Percentiles rank a stretch among this genome's conserved stretches.
These are phyloP conservation scores for Poeciliopsis occidentalis DNA, from an alignment of 2,113 vertebrate genomes.

Conservation along the genomic window DNA sequence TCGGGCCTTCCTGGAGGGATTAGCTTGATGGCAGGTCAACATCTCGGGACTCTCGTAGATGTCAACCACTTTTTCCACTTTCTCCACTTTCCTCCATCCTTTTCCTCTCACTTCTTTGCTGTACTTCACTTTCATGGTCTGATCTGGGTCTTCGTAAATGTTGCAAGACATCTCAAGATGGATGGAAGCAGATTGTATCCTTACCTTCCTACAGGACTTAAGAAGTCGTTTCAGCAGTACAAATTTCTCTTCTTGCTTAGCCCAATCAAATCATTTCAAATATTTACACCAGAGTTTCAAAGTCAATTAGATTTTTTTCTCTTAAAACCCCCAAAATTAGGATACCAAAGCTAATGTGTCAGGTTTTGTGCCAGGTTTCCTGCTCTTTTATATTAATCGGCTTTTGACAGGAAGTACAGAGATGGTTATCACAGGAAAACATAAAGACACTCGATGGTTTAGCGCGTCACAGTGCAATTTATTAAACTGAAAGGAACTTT, in stretches of 20 bases:
- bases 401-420: slow-evolving; percentile 9
- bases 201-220: neutral
- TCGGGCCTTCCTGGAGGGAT: rapidly evolving
- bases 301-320: neutral
- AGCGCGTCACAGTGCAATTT: neutral
- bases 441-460: too few species aligned
- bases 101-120: rapidly evolving
- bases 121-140: neutral
- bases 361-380: neutral
- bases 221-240: neutral
- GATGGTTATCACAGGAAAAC: slow-evolving; percentile 16
- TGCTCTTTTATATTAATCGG: neutral
- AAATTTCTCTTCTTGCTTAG: neutral
- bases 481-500: neutral
- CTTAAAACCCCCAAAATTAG: neutral
- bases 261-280: neutral
- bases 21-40: rapidly evolving
- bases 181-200: neutral
- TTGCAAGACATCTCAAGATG: slow-evolving; percentile 33
- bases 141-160: slow-evolving; percentile 22
- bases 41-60: slow-evolving; percentile 17
- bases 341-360: neutral
- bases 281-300: neutral
- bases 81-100: too few species aligned
- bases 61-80: slow-evolving; percentile 21